These are phyloP conservation scores for Sander vitreus DNA, from an alignment of 2,113 vertebrate species.

Conservation along the genomic window DNA sequence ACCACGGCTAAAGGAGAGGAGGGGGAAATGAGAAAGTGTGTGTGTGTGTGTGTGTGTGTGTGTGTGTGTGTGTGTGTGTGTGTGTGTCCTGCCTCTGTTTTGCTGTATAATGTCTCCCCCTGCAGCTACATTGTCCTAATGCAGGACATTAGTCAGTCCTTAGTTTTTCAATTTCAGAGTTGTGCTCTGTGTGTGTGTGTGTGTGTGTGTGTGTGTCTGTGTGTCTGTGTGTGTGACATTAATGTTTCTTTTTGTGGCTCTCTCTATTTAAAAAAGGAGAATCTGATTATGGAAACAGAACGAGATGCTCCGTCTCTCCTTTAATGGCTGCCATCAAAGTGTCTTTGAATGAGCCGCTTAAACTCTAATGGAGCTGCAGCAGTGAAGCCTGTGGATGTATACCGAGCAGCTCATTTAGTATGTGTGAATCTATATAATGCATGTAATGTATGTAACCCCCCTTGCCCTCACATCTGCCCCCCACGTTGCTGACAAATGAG, in stretches of 20 bases:
- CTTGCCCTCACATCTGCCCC: too few relatives aligned
- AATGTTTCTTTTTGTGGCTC: background rate
- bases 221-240: background rate
- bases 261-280: conserved; percentile 14
- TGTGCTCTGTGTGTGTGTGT: background rate
- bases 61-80: conserved; percentile 14
- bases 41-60: conserved; percentile 19
- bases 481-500: too few relatives aligned
- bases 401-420: background rate
- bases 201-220: conserved; percentile 13
- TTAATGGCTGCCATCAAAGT: conserved; percentile 11
- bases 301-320: conserved; percentile 16
- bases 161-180: background rate
- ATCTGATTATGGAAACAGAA: conserved; percentile 28
- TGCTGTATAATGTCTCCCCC: conserved; percentile 53
- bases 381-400: background rate
- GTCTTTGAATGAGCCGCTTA: conserved; percentile 28
- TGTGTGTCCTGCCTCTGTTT: conserved; percentile 21
- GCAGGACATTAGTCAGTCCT: conserved; percentile 26
- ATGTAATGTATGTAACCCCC: background rate
- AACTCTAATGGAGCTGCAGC: conserved; percentile 15
- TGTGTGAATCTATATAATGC: background rate
- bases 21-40: background rate
- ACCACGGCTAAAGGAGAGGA: background rate
- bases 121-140: conserved; percentile 38